Conservation (phyloP, 1,140 invertebrate species). For the Laodelphax striatellus region DNA sequence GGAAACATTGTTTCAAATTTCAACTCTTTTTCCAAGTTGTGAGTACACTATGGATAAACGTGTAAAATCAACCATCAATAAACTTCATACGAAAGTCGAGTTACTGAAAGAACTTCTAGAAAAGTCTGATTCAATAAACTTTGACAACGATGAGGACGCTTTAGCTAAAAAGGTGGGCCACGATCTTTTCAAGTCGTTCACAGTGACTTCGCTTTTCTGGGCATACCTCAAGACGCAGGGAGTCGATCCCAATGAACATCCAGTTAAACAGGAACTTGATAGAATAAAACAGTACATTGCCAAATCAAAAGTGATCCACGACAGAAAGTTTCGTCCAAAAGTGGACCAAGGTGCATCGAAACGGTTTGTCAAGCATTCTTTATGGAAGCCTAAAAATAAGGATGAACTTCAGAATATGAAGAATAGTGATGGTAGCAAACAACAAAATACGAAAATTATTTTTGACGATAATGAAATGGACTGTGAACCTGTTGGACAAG, state of each 20-base stretch:
- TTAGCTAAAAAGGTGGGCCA: constrained; percentile 38
- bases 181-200: constrained; percentile 15
- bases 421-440: not conserved
- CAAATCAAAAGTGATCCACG: not conserved
- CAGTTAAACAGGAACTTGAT: not conserved
- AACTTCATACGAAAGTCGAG: no score
- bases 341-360: not conserved
- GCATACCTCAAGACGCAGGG: not conserved
- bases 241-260: not conserved
- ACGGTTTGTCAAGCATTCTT: not conserved
- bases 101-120: no score
- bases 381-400: not conserved
- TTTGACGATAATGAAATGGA: no score
- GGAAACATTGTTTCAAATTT: no score
- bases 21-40: no score
- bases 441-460: no score
- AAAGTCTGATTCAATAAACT: no score
- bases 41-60: no score
- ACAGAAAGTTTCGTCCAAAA: not conserved
- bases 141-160: no score
- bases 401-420: not conserved
- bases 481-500: no score
- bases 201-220: not conserved
- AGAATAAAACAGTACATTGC: not conserved
- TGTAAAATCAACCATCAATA: no score